phyloP scores from a whole-genome alignment of 2,113 vertebrate species.

The Hippocampus barbouri region DNA sequence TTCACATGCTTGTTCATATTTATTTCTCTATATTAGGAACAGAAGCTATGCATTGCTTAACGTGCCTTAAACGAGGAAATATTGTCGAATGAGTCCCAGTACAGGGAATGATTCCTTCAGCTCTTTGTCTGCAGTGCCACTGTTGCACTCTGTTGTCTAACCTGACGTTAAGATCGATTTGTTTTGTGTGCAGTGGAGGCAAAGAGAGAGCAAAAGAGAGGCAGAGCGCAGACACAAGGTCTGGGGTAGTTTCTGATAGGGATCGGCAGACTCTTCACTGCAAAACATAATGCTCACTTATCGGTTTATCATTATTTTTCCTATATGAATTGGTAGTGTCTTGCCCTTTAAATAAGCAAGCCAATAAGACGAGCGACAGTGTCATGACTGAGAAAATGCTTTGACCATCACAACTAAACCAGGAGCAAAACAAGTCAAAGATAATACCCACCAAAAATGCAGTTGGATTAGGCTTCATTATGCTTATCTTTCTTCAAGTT shows the following conservation, averaged over 20 bases:
- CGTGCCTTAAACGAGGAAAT: slow-evolving; percentile 19
- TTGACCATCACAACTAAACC: not conserved
- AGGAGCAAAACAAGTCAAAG: too few relatives aligned
- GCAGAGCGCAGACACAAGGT: slow-evolving; percentile 28
- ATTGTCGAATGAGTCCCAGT: slow-evolving; percentile 22
- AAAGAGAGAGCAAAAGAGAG: slow-evolving; percentile 1
- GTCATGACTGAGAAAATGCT: not conserved
- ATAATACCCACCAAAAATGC: too few relatives aligned
- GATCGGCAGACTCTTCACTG: not conserved
- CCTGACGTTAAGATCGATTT: not conserved
- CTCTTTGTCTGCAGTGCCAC: not conserved
- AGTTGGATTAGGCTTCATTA: not conserved
- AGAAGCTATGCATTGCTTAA: slow-evolving; percentile 24
- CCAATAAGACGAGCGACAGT: not conserved
- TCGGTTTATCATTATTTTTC: not conserved
- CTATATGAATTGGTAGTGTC: not conserved
- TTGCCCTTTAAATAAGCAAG: not conserved
- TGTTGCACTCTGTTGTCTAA: slow-evolving; percentile 8
- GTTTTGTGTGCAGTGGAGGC: slow-evolving; percentile 23
- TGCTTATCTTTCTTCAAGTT: not conserved
- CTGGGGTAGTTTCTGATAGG: slow-evolving; percentile 15
- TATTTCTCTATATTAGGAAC: slow-evolving; percentile 11
- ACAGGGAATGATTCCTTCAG: slow-evolving; percentile 3
- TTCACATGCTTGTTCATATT: slow-evolving; percentile 12
- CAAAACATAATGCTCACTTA: not conserved